A percentile compares a stretch with the other conserved stretches of the same genome.
These are phyloP conservation scores for Hydrozoanthus gracilis DNA, from an alignment of 92 coral and sea anemone genomes.

Conservation along the genomic window DNA sequence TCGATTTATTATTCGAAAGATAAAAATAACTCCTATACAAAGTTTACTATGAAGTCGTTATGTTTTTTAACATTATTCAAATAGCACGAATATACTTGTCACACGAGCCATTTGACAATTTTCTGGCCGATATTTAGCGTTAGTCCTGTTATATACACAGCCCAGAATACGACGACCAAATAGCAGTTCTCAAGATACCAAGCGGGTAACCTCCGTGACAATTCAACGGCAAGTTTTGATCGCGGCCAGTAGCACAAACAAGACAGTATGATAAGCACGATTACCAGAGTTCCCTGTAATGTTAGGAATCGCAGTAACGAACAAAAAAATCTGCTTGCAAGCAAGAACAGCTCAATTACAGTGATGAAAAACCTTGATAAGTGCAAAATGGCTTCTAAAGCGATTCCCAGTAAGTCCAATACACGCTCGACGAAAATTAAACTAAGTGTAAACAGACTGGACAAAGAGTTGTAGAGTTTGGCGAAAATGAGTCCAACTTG, in stretches of 20 bases:
- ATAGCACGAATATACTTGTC: background rate
- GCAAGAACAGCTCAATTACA: slow-evolving; percentile 11
- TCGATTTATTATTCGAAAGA: background rate
- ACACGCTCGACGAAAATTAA: slow-evolving; percentile 19
- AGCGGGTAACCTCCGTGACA: slow-evolving; percentile 18
- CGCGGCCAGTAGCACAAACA: slow-evolving; percentile 26
- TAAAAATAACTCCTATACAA: no score
- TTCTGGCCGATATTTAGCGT: background rate
- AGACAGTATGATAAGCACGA: slow-evolving; percentile 15
- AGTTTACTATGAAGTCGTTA: no score
- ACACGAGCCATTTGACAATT: background rate
- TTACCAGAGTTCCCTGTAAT: slow-evolving; percentile 31
- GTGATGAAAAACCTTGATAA: slow-evolving; percentile 18
- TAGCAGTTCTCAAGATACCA: slow-evolving; percentile 14
- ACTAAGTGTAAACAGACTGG: slow-evolving; percentile 22
- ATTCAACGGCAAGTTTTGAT: slow-evolving; percentile 9
- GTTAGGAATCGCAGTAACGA: slow-evolving; percentile 35
- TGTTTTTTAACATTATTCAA: no score
- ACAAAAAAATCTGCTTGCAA: slow-evolving; percentile 4
- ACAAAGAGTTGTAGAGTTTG: background rate
- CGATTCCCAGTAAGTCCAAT: slow-evolving; percentile 30
- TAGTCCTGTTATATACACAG: background rate
- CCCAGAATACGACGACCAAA: slow-evolving; percentile 3
- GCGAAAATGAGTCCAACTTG: background rate
- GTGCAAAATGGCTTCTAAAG: slow-evolving; percentile 22